Evolutionary conservation across 2,797 vertebrate genomes (phyloP).

Genomic region (Pagetopsis macropterus): DNA sequence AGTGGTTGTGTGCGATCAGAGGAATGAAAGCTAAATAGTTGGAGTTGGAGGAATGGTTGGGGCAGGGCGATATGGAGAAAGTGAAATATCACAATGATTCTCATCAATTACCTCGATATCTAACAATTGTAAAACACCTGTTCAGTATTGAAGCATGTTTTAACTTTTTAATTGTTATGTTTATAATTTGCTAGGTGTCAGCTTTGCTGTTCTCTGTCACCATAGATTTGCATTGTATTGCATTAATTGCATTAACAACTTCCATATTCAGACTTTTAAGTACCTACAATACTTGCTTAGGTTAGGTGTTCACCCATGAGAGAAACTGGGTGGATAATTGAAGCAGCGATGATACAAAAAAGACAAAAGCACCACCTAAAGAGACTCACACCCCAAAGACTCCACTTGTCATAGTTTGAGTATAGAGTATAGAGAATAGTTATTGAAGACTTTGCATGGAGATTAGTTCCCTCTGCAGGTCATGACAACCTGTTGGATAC

Average conservation of each 20-base stretch:
- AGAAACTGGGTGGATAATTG: not conserved
- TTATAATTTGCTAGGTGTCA: not conserved
- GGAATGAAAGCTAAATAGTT: not conserved
- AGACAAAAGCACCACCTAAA: not conserved
- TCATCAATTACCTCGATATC: too few species aligned
- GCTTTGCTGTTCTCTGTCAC: not conserved
- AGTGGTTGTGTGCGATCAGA: not conserved
- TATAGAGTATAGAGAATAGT: not conserved
- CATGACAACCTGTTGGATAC: not conserved
- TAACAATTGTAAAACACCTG: too few species aligned
- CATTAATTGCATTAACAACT: not conserved
- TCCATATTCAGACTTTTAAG: rapidly evolving
- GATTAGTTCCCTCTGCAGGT: constrained; percentile 28
- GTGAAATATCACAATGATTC: too few species aligned
- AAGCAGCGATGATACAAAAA: not conserved
- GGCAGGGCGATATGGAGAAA: too few species aligned
- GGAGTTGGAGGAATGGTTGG: not conserved
- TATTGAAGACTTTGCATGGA: not conserved
- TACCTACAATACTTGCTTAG: not conserved
- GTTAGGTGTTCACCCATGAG: not conserved
- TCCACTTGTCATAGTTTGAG: not conserved
- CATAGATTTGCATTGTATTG: not conserved
- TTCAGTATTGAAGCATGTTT: too few species aligned
- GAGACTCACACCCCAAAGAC: not conserved
- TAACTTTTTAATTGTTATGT: too few species aligned